Evolutionary conservation across 2,888 invertebrate genomes (phyloP).

Genomic region (Agrotis puta): DNA sequence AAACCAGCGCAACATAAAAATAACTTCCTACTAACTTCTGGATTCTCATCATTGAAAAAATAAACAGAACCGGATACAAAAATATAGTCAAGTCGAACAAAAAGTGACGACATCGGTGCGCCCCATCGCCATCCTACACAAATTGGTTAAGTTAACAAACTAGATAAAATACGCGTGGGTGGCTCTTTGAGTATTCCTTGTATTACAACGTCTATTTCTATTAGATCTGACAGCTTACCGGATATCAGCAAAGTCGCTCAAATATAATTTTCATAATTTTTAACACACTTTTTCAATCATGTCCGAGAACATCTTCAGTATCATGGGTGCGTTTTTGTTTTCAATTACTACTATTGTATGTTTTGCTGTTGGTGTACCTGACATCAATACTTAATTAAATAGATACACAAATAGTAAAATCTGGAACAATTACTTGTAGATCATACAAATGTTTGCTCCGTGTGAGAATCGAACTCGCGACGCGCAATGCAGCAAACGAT

Average conservation of each 20-base stretch:
- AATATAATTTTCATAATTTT: neutral
- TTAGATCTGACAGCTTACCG: neutral
- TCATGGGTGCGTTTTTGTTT: too few relatives aligned
- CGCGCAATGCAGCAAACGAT: too few relatives aligned
- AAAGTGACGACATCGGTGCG: neutral
- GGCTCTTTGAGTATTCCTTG: conserved; percentile 4
- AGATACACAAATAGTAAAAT: too few relatives aligned
- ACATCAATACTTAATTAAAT: too few relatives aligned
- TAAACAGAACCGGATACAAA: neutral
- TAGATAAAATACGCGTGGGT: neutral
- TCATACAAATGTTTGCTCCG: too few relatives aligned
- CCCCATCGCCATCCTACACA: neutral
- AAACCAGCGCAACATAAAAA: neutral
- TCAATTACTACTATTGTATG: too few relatives aligned
- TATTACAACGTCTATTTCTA: conserved; percentile 2
- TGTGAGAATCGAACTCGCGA: too few relatives aligned
- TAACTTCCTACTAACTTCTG: neutral
- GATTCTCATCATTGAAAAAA: neutral
- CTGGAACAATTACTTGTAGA: too few relatives aligned
- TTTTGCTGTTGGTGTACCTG: too few relatives aligned
- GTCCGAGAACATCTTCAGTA: too few relatives aligned
- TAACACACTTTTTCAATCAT: neutral
- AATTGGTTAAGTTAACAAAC: conserved; percentile 11
- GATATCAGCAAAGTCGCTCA: too few relatives aligned
- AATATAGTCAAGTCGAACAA: neutral